Evolutionary conservation across 2,797 vertebrate species (phyloP).

Genomic region (Uromys caudimaculatus): DNA sequence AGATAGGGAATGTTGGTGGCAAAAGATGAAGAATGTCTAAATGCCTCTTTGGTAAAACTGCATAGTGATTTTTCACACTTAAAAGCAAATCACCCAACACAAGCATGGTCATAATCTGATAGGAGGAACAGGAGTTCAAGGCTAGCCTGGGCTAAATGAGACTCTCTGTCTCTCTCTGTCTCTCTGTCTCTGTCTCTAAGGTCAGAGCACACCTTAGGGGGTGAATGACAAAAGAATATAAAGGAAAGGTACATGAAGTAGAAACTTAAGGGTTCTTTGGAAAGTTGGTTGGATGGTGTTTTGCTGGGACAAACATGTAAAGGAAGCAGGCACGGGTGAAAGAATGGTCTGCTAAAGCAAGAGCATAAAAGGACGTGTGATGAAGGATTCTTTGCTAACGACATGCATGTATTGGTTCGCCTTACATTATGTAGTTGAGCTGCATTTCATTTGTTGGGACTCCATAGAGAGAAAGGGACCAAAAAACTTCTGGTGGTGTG

Average conservation of each 20-base stretch:
- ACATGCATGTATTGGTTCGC: not conserved
- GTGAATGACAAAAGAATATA: not conserved
- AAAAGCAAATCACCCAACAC: not conserved
- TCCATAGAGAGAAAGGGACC: not conserved
- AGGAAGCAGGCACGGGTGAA: not conserved
- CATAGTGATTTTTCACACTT: not conserved
- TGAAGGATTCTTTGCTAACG: not conserved
- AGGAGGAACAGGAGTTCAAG: not conserved
- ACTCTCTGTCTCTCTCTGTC: too few relatives aligned
- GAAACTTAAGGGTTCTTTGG: not conserved
- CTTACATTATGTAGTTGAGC: not conserved
- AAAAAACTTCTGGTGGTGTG: not conserved
- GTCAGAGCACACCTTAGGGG: not conserved
- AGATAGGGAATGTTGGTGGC: not conserved
- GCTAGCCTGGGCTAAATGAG: not conserved
- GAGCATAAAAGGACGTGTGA: not conserved
- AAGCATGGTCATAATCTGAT: not conserved
- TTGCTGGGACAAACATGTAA: not conserved
- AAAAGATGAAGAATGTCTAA: not conserved
- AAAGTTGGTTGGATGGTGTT: not conserved
- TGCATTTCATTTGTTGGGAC: not conserved
- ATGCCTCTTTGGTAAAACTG: slow-evolving; percentile 1
- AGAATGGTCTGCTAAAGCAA: not conserved
- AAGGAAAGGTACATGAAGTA: not conserved
- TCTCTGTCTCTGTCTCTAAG: not conserved